phyloP scores from a whole-genome alignment of 2,113 vertebrate species.

The Dryoscopus gambensis region DNA sequence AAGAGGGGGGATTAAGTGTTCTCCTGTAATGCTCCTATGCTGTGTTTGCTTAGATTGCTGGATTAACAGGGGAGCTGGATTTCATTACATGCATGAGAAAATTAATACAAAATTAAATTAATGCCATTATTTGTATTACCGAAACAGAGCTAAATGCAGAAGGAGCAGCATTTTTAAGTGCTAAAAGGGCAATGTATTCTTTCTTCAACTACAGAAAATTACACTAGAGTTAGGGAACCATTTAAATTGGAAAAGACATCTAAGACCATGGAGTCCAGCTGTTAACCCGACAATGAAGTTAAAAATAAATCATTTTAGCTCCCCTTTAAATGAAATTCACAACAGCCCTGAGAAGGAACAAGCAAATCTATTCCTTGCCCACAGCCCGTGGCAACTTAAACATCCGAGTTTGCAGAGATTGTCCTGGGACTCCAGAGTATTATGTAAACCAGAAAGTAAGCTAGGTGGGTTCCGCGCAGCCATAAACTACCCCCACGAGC shows the following conservation, averaged over 20 bases:
- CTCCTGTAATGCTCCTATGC: neutral
- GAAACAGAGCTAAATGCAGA: neutral
- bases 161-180: neutral
- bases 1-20: neutral
- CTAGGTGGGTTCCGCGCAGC: neutral
- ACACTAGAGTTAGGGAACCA: neutral
- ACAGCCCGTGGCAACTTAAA: neutral
- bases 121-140: neutral
- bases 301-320: neutral
- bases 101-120: neutral
- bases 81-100: neutral
- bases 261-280: neutral
- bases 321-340: slow-evolving; percentile 14
- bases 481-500: neutral
- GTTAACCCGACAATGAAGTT: neutral
- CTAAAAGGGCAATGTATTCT: neutral
- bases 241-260: neutral
- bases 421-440: neutral
- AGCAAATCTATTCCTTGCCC: neutral
- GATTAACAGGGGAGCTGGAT: neutral
- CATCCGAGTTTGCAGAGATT: neutral
- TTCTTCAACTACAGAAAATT: neutral
- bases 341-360: neutral
- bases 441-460: neutral
- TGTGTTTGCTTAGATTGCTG: neutral